Conservation (phyloP, 1,140 invertebrate species). For the Lerema accius region DNA sequence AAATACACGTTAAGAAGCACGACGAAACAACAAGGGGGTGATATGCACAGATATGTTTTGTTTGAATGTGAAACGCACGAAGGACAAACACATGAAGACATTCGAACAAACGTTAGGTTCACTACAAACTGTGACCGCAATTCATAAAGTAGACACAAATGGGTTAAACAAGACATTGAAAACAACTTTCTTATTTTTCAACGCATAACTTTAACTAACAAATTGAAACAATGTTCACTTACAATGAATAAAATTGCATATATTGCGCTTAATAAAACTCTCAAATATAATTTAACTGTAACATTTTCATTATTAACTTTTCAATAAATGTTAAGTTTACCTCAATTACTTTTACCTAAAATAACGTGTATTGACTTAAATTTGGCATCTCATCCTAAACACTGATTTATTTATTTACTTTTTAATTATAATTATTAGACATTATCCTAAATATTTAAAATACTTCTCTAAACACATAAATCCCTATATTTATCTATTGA, state of each 20-base stretch:
- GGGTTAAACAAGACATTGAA: slow-evolving; percentile 54
- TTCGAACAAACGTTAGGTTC: slow-evolving; percentile 40
- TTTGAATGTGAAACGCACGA: slow-evolving; percentile 37
- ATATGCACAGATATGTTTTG: slow-evolving; percentile 68
- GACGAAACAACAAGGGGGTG: slow-evolving; percentile 57
- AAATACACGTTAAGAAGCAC: slow-evolving; percentile 62
- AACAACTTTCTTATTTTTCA: slow-evolving; percentile 71
- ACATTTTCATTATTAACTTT: slow-evolving; percentile 81
- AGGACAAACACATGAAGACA: slow-evolving; percentile 43
- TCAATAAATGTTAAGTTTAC: slow-evolving; percentile 81
- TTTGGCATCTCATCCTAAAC: slow-evolving; percentile 82
- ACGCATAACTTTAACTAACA: slow-evolving; percentile 82
- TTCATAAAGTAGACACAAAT: slow-evolving; percentile 37
- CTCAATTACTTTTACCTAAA: slow-evolving; percentile 81
- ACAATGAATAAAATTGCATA: slow-evolving; percentile 80
- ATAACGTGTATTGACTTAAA: slow-evolving; percentile 82
- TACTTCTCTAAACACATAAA: slow-evolving; percentile 82
- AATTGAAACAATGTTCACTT: slow-evolving; percentile 81
- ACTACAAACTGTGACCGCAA: slow-evolving; percentile 32
- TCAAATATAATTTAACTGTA: slow-evolving; percentile 83
- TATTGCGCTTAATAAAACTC: slow-evolving; percentile 81
- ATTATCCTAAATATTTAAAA: slow-evolving; percentile 81
- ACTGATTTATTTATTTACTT: slow-evolving; percentile 76
- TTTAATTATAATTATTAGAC: slow-evolving; percentile 57
- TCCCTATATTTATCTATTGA: slow-evolving; percentile 80